Conservation (phyloP, 2,888 invertebrate species). For the Oegoconia quadripuncta region DNA sequence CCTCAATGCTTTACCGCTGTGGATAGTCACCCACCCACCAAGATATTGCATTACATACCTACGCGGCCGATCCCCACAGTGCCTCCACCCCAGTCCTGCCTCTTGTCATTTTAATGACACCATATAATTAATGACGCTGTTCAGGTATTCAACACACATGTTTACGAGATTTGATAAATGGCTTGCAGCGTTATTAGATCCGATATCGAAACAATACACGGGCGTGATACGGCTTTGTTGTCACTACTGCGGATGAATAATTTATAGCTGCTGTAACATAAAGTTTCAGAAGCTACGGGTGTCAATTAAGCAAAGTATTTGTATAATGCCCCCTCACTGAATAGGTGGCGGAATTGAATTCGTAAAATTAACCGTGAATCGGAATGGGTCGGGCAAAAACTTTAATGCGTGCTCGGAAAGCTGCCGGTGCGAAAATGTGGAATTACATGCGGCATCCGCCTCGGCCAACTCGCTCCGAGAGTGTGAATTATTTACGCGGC, state of each 20-base stretch:
- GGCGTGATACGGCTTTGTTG: conserved; percentile 26
- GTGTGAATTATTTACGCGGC: conserved; percentile 63
- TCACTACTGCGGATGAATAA: conserved; percentile 50
- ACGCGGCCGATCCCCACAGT: too few relatives aligned
- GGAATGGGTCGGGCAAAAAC: conserved; percentile 57
- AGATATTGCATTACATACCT: too few relatives aligned
- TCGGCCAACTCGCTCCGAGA: conserved; percentile 49
- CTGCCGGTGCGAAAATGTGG: conserved; percentile 61
- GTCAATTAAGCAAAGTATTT: conserved; percentile 66
- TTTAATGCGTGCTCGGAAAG: conserved; percentile 58
- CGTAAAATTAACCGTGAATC: conserved; percentile 63
- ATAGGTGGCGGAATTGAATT: conserved; percentile 63
- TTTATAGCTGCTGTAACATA: conserved; percentile 41
- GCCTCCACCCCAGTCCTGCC: conserved; percentile 36
- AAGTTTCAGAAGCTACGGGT: conserved; percentile 45
- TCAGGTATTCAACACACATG: conserved; percentile 54
- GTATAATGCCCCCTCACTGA: conserved; percentile 54
- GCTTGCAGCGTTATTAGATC: conserved; percentile 36
- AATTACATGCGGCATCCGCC: conserved; percentile 60
- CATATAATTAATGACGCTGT: conserved; percentile 57
- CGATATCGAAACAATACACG: conserved; percentile 40
- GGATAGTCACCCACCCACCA: too few relatives aligned
- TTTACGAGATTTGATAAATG: conserved; percentile 51
- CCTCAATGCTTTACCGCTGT: too few relatives aligned
- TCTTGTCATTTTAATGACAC: conserved; percentile 57